Evolutionary conservation across 92 coral and sea anemone species (phyloP), one percentile per base, ranked within the genome.

Genomic region (Palythoa heliodiscus): DNA sequence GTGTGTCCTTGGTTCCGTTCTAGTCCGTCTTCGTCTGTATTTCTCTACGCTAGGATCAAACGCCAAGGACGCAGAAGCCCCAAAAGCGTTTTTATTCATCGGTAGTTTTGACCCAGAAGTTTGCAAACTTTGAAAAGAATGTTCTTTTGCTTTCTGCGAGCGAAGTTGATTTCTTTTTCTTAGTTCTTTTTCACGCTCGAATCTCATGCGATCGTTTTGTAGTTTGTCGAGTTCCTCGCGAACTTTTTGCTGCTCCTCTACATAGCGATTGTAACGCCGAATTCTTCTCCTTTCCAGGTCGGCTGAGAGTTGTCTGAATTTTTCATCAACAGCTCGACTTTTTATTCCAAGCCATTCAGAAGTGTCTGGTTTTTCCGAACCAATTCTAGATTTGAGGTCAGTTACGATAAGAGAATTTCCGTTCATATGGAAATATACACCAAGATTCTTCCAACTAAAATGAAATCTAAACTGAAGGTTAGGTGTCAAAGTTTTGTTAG

Each of bases 111-210:
- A 88, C 29, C 52, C 37, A 4, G 11, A 68, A 19, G 57, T 73
- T 24, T 70, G 71, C 16, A 40, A 40, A 11, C 81, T 71, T 52
- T 67, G 82, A 10, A 47, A 25, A 52, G 76, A 13, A 14, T 89
- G 54, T 72, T 84, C 82, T 20, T 70, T 63, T 52, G 47, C 52
- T 50, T 86, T 86, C 47, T 72, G 81, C 13, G 87, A 74, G 52
- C 87, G 89, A 73, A 86, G 50, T n/a, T 78, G 84, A 35, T 87
- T 93, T 55, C 93, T 82, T 63, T 78, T 79, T 23, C 96, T 89
- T 23, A 93, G 96, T 38, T 88, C 90, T 52, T 89, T 93, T 66
- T 93, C 96, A 37, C 96, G 86, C 86, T 93, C 96, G 88, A 93
- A 93, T 17, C 96, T 70, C 55, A 88, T 85, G 47, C 91, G 75